phyloP scores from a whole-genome alignment of 2,888 invertebrate species.

The Mesorhabditis spiculigera region DNA sequence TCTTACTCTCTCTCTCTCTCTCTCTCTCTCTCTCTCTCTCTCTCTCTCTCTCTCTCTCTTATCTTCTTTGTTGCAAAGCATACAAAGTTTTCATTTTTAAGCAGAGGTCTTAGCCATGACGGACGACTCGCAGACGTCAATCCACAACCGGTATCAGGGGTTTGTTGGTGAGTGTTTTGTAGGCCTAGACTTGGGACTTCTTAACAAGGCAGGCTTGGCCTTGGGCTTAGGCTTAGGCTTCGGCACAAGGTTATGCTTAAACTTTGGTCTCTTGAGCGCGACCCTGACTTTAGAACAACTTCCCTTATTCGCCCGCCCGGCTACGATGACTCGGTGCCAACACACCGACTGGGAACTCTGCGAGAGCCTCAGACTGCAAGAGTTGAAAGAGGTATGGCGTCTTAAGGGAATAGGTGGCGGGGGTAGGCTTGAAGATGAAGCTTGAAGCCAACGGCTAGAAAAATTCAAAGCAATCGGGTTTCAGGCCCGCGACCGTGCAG shows the following conservation, averaged over 20 bases:
- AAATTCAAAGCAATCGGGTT: slow-evolving; percentile 8
- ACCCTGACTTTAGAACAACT: not conserved
- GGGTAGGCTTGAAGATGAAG: not conserved
- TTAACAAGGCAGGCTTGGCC: too few species aligned
- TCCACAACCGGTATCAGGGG: not conserved
- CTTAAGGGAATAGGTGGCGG: not conserved
- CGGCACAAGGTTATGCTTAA: too few species aligned
- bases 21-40: too few species aligned
- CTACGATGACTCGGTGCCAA: slow-evolving; percentile 38
- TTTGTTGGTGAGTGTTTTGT: not conserved
- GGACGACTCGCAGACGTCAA: not conserved
- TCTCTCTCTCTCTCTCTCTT: too few species aligned
- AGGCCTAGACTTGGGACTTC: too few species aligned
- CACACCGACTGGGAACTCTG: slow-evolving; percentile 59
- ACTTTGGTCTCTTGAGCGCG: not conserved
- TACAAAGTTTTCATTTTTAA: not conserved
- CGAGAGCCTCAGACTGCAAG: slow-evolving; percentile 71
- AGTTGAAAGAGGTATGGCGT: slow-evolving; percentile 74
- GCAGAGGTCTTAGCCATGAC: not conserved
- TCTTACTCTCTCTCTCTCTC: too few species aligned
- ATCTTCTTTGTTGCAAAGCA: not conserved
- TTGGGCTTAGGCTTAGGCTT: too few species aligned
- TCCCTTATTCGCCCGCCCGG: slow-evolving; percentile 26
- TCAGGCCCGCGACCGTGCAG: slow-evolving; percentile 79
- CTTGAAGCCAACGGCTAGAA: not conserved